Base-by-base conservation (phyloP, 2,888 invertebrate genomes). In the Mesoligia furuncula region DNA sequence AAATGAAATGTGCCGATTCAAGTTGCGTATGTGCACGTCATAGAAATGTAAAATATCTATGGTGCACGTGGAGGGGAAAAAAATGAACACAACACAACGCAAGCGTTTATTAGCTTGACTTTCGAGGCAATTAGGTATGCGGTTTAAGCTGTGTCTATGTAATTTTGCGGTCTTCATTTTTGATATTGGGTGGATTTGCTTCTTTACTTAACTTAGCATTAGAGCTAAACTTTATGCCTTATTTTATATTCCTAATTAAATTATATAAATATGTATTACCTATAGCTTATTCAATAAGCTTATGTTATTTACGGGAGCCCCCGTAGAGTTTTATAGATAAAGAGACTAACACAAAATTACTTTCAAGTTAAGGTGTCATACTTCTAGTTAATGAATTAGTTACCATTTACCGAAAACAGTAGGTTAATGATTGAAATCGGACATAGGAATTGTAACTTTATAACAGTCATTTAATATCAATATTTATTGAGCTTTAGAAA, bases 401-500 rank as follows among this genome's bases (percentile, higher is more conserved):
- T 31, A 31, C 24, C 2, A 31, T 5, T 42, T 20, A 31, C 48
- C 48, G 15, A 31, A 6, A 24, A 51, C 57, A 54, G 17, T n/a
- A 17, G 17, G 17, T 68, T 36, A 54, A n/a, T 57, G n/a, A 69
- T 69, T 36, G 57, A 2, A 81, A 68, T 62, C 48, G 36, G 20
- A 61, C 15, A 20, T 45, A 13, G 42, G 11, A 39, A 45, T 27
- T 45, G 24, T 64, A 79, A 36, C 51, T 45, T 61, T 31, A 48
- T 62, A 36, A 57, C 51, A 36, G 36, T 61, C 15, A n/a, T 65
- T 59, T 39, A 64, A 64, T 68, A 69, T 17, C n/a, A 39, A 73
- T 73, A 67, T 78, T 79, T 78, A 84, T 83, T 36, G n/a, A 7
- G n/a, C 61, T 24, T 20, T 31, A 57, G 13, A 75, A 73, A 61